Percentiles rank a stretch among this genome's conserved stretches.
Evolutionary conservation across 1,140 invertebrate genomes (phyloP).

Genomic region (Pseudomyrmex concolor): DNA sequence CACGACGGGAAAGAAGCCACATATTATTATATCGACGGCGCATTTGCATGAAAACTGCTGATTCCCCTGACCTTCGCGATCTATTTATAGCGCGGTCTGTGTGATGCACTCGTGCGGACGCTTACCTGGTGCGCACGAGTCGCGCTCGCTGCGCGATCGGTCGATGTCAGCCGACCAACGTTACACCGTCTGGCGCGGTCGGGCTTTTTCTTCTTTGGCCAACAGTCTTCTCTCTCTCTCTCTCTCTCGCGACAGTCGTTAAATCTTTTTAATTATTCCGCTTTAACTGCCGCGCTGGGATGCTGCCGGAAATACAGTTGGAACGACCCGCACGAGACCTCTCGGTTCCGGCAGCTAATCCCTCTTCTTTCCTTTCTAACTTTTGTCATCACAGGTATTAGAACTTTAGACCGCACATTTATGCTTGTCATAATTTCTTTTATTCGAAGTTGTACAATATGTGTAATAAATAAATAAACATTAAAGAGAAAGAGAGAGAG

Average conservation of each 20-base stretch:
- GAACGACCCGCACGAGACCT: not conserved
- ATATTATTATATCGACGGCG: constrained; percentile 78
- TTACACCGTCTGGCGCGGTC: constrained; percentile 32
- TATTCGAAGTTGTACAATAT: no score
- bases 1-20: constrained; percentile 65
- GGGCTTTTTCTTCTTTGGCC: not conserved
- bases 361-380: not conserved
- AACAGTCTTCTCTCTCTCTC: no score
- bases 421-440: no score
- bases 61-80: constrained; percentile 75
- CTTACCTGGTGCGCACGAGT: constrained; percentile 62
- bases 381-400: not conserved
- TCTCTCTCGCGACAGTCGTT: not conserved
- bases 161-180: constrained; percentile 39
- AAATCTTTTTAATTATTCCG: constrained; percentile 23
- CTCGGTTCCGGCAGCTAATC: not conserved
- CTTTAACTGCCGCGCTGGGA: not conserved
- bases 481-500: no score
- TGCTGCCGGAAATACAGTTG: not conserved
- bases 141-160: not conserved
- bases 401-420: no score
- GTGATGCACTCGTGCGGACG: constrained; percentile 65
- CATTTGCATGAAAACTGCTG: constrained; percentile 73
- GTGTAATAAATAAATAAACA: no score
- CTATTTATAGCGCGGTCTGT: constrained; percentile 69